Percentiles rank a stretch among this genome's conserved stretches.
phyloP scores from a whole-genome alignment of 1,140 invertebrate species.

The Drosophila saltans region DNA sequence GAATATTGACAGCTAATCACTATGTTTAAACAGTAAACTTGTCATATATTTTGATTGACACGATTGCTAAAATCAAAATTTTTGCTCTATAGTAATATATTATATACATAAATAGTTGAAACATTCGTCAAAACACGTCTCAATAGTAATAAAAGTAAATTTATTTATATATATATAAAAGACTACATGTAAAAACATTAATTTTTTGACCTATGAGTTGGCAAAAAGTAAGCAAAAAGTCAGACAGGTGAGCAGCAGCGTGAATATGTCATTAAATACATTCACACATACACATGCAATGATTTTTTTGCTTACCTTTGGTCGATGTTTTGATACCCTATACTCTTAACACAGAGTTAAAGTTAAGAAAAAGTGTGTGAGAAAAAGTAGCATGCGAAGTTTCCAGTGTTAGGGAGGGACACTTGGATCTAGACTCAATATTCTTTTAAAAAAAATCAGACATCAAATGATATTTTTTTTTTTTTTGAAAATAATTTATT shows the following conservation, averaged over 20 bases:
- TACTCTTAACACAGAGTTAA: background rate
- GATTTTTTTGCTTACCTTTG: background rate
- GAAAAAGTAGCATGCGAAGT: no score
- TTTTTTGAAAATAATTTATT: no score
- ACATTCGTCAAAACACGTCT: background rate
- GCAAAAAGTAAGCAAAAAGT: background rate
- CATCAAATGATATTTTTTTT: no score
- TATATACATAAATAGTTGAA: background rate
- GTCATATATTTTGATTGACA: constrained; percentile 1
- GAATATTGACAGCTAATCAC: constrained; percentile 2
- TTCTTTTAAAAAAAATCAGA: no score
- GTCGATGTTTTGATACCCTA: background rate
- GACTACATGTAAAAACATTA: background rate
- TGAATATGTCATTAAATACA: background rate
- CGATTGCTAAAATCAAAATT: constrained; percentile 1
- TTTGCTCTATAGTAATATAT: background rate
- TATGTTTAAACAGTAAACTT: background rate
- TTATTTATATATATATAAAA: no score
- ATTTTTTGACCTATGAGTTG: background rate
- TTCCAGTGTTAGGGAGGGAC: no score
- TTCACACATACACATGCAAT: background rate
- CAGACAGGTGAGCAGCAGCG: background rate
- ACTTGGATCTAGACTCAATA: no score
- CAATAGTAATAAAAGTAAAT: background rate
- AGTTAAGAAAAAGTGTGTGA: no score